Evolutionary conservation across 1,140 invertebrate species (phyloP).

Genomic region (Drosophila ohnishii): DNA sequence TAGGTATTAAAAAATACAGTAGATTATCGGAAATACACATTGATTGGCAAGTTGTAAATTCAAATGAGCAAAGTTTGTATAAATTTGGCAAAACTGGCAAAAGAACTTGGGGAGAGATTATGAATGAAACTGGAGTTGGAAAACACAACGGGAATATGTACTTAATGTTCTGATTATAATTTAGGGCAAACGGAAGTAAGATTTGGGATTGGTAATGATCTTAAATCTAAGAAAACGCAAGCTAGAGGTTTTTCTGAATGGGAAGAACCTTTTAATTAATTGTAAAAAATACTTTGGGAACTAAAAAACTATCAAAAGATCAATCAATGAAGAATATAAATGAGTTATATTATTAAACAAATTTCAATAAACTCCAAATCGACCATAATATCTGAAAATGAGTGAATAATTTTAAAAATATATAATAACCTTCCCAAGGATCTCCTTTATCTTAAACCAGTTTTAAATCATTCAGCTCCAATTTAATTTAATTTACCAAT

Average conservation of each 20-base stretch:
- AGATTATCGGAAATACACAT: constrained; percentile 33
- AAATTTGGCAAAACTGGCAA: constrained; percentile 19
- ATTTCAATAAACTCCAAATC: constrained; percentile 3
- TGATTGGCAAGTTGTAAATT: constrained; percentile 12
- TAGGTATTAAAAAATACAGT: constrained; percentile 1
- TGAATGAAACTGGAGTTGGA: neutral
- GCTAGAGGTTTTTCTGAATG: too few species aligned
- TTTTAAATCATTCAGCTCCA: constrained; percentile 16
- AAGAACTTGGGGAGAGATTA: neutral
- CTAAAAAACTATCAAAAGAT: neutral
- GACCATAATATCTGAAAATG: too few species aligned
- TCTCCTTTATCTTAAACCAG: constrained; percentile 2
- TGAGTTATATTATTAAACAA: neutral
- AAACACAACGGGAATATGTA: constrained; percentile 1
- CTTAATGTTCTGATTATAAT: constrained; percentile 5
- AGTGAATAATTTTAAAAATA: neutral
- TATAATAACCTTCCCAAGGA: neutral
- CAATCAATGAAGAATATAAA: neutral
- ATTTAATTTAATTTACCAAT: constrained; percentile 50
- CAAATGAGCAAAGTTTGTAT: constrained; percentile 7
- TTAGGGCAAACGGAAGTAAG: constrained; percentile 14
- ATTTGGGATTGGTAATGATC: neutral
- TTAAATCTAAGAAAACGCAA: neutral
- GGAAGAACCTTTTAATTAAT: too few species aligned
- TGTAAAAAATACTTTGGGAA: too few species aligned